A percentile compares a stretch with the other conserved stretches of the same genome.
These are phyloP conservation scores for Thymelicus lineola DNA, from an alignment of 2,888 invertebrate genomes.

Conservation along the genomic window DNA sequence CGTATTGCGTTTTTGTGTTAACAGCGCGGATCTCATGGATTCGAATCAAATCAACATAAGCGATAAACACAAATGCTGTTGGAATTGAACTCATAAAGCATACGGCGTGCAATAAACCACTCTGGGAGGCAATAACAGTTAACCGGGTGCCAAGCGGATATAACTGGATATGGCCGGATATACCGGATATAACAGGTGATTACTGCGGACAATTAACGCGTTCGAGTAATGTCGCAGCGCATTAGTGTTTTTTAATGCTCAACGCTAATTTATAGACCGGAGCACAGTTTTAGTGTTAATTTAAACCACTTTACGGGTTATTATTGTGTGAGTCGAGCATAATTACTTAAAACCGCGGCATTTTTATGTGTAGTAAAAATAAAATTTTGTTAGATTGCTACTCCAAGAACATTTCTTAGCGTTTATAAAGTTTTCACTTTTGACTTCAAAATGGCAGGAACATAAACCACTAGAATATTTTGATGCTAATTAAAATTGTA, in stretches of 20 bases:
- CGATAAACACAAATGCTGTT: constrained; percentile 39
- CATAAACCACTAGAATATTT: neutral
- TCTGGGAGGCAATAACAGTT: constrained; percentile 59
- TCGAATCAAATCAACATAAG: constrained; percentile 38
- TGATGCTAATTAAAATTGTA: neutral
- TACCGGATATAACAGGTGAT: constrained; percentile 62
- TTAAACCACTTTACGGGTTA: constrained; percentile 32
- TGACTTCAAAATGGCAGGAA: neutral
- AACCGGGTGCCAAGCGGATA: constrained; percentile 53
- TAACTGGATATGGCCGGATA: constrained; percentile 53
- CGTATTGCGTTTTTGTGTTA: constrained; percentile 2
- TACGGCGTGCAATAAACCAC: constrained; percentile 55
- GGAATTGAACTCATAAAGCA: constrained; percentile 50
- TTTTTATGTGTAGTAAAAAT: constrained; percentile 34
- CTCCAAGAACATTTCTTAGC: constrained; percentile 10
- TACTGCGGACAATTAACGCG: constrained; percentile 61
- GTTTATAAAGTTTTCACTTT: neutral
- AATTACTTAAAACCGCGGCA: constrained; percentile 21
- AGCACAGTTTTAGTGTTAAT: constrained; percentile 30
- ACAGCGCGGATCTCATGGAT: neutral
- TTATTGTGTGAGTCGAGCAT: constrained; percentile 22
- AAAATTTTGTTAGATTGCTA: constrained; percentile 24
- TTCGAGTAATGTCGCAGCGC: constrained; percentile 39
- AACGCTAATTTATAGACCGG: constrained; percentile 20
- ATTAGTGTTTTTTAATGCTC: constrained; percentile 33